phyloP scores from a whole-genome alignment of 2,888 invertebrate genomes.

The Pristionchus japonicus region DNA sequence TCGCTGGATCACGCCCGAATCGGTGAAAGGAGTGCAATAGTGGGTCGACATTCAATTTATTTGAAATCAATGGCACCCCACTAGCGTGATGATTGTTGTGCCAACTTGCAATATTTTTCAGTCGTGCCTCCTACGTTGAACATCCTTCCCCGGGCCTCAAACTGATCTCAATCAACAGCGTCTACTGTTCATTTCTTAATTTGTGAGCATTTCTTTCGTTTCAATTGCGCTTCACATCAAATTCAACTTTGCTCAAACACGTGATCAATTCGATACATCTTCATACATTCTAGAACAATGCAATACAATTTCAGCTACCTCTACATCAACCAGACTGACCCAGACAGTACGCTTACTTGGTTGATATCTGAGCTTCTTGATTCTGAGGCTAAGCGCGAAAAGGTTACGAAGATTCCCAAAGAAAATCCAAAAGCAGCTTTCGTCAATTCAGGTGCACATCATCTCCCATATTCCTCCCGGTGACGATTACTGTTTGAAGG shows the following conservation, averaged over 20 bases:
- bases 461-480: slow-evolving; percentile 86
- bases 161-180: slow-evolving; percentile 69
- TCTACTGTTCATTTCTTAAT: slow-evolving; percentile 59
- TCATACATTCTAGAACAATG: too few species aligned
- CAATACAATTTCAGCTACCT: slow-evolving; percentile 82
- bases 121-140: too few species aligned
- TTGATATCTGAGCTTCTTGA: slow-evolving; percentile 82
- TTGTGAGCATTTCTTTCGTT: neutral
- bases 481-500: slow-evolving; percentile 81
- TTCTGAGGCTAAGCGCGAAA: slow-evolving; percentile 84
- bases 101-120: too few species aligned
- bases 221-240: neutral
- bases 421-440: neutral
- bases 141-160: slow-evolving; percentile 77
- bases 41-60: slow-evolving; percentile 52
- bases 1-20: slow-evolving; percentile 82
- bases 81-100: too few species aligned
- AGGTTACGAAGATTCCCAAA: slow-evolving; percentile 63
- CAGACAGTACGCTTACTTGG: slow-evolving; percentile 86
- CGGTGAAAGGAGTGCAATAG: slow-evolving; percentile 63
- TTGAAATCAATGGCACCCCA: too few species aligned
- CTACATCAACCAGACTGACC: slow-evolving; percentile 87
- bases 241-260: neutral
- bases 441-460: slow-evolving; percentile 55
- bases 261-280: too few species aligned